Evolutionary conservation across 2,797 vertebrate species (phyloP).

Genomic region (Dendrocincla fuliginosa): DNA sequence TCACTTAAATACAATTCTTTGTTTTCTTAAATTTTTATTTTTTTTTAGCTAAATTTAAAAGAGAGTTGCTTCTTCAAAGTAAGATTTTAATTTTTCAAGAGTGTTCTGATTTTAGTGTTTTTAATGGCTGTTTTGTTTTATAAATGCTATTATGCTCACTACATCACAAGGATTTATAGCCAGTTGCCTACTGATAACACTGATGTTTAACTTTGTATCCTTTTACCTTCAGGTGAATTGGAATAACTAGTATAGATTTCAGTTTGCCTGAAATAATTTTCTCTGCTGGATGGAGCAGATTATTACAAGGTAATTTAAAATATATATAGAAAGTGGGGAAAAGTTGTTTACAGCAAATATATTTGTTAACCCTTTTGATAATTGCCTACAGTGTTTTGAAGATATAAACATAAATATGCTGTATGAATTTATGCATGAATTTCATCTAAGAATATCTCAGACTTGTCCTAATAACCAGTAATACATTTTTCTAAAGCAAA

Average conservation of each 20-base stretch:
- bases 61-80: neutral
- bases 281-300: conserved; percentile 12
- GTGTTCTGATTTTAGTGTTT: neutral
- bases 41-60: neutral
- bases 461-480: conserved; percentile 53
- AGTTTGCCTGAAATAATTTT: conserved; percentile 34
- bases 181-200: neutral
- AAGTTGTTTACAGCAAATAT: conserved; percentile 39
- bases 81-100: neutral
- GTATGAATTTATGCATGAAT: conserved; percentile 44
- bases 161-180: neutral
- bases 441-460: conserved; percentile 13
- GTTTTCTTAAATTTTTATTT: neutral
- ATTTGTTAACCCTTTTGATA: conserved; percentile 55
- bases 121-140: neutral
- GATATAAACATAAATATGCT: conserved; percentile 28
- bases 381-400: conserved; percentile 57
- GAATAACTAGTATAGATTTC: neutral
- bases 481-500: conserved; percentile 62
- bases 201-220: neutral
- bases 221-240: neutral
- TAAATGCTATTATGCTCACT: neutral
- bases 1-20: neutral
- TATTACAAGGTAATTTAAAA: conserved; percentile 49
- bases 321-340: neutral